Conservation (phyloP, 2,113 vertebrate species). For the Syrmaticus mikado region DNA sequence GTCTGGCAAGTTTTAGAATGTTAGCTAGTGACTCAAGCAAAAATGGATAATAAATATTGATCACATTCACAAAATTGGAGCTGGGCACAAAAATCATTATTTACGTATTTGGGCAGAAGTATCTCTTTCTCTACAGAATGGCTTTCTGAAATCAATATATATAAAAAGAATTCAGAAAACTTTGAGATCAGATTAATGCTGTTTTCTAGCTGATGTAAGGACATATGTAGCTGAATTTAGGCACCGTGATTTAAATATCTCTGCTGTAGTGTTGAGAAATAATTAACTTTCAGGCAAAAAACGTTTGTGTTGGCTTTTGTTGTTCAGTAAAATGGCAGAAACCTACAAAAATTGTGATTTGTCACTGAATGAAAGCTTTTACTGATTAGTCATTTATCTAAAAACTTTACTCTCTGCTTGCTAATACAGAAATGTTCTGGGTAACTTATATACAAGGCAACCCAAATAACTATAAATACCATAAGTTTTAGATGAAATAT, state of each 20-base stretch:
- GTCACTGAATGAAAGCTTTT: background rate
- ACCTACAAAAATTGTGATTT: background rate
- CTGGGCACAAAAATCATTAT: background rate
- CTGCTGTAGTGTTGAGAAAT: background rate
- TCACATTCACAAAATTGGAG: background rate
- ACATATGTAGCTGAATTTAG: background rate
- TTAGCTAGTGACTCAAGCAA: background rate
- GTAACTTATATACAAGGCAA: background rate
- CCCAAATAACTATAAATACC: background rate
- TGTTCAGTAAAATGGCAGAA: background rate
- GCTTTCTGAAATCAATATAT: background rate
- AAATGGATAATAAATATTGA: slow-evolving; percentile 37
- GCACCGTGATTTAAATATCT: rapidly evolving
- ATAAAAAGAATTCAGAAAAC: background rate
- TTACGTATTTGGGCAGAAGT: background rate
- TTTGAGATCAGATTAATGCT: background rate
- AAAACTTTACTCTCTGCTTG: background rate
- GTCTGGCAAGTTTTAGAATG: background rate
- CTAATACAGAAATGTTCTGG: background rate
- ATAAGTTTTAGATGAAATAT: background rate
- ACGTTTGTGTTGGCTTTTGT: background rate
- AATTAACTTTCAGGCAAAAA: background rate
- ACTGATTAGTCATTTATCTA: background rate
- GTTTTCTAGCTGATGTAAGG: background rate
- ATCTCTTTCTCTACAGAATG: background rate